Evolutionary conservation across 2,113 vertebrate species (phyloP), one percentile per base, ranked within the genome.

Genomic region (Pseudopodoces humilis): DNA sequence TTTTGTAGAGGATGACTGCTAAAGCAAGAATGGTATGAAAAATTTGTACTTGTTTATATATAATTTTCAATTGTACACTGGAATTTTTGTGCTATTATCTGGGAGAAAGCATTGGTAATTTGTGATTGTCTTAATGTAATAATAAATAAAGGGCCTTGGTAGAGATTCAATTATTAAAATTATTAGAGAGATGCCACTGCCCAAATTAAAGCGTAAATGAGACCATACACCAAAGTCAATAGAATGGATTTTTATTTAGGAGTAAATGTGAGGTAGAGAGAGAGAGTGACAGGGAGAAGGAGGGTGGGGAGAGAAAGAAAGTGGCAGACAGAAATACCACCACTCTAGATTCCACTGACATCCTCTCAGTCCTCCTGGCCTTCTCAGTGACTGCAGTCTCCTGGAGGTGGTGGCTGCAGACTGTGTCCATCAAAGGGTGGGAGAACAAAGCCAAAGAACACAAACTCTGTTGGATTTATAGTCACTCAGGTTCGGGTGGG

Each of bases 391-490:
- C 0, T 63, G 16, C 17, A 62, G 21, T 21, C 13, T 33, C 31
- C 25, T 53, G 31, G 58, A 63, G 39, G 18, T 21, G 14, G 9
- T 43, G 31, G 13, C 3, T 50, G 15, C 70, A 39, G 70, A 13
- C 10, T n/a, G 24, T 7, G 10, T 23, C 18, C 41, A 11, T 8
- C 60, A 35, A 13, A 17, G 5, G 35, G 8, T 35, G 35, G 16
- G 15, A 7, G 31, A 50, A 22, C 16, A 76, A 67, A 50, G 11
- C 31, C 62, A 22, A 31, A 21, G 10, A 49, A 2, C 16, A 31
- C 35, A 35, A 50, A 13, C 10, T 4, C n/a, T 4, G 0, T 4
- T 24, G 10, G 15, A 13, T 58, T 76, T 43, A 3, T 1, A 50
- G 14, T 16, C 1, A 2, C 5, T 49, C 30, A 30, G 15, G 28